Evolutionary conservation across 2,888 invertebrate genomes (phyloP), one percentile per base, ranked within the genome.

Genomic region (Diaprepes abbreviatus): DNA sequence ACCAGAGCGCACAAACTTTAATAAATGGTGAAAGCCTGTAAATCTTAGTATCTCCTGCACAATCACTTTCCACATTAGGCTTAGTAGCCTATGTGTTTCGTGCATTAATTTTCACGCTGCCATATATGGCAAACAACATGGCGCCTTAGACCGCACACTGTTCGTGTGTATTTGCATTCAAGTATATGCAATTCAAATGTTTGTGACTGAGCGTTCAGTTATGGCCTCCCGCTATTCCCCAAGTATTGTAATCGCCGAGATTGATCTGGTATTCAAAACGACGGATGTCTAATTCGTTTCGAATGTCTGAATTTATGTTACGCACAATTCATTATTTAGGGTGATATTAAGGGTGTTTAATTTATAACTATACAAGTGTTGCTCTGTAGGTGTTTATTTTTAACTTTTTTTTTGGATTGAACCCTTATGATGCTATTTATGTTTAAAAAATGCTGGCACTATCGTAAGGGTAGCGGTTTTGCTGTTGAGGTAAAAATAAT

Each of bases 101-200:
- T 75, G 79, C 78, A 81, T 80, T 80, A 80, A 82, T 82, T 81
- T 82, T 80, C 81, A 81, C 81, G 80, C 79, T 79, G 73, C 82
- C 80, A 77, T 82, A 79, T 80, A 81, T 74, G 79, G 80, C 75
- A 74, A 78, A 77, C 78, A 81, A 81, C 79, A 81, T 81, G 81
- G 81, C 81, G 81, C 79, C 79, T 76, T 73, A 73, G 82, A 81
- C 81, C 81, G 76, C 81, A 80, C 81, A 81, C 79, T 78, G 81
- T 66, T 72, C 71, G 63, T 68, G 55, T 57, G 28, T 68, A 68
- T 66, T 59, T 66, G 60, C 60, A 66, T 66, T 59, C 36, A 57
- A 40, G 45, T 36, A 68, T 70, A 70, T 70, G 70, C 70, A 70
- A 70, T 70, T 70, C 70, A 70, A 70, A 70, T 70, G 40, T 59